A percentile compares a stretch with the other conserved stretches of the same genome.
Evolutionary conservation across 92 coral and sea anemone genomes (phyloP).

Genomic region (Actinostola sp.): DNA sequence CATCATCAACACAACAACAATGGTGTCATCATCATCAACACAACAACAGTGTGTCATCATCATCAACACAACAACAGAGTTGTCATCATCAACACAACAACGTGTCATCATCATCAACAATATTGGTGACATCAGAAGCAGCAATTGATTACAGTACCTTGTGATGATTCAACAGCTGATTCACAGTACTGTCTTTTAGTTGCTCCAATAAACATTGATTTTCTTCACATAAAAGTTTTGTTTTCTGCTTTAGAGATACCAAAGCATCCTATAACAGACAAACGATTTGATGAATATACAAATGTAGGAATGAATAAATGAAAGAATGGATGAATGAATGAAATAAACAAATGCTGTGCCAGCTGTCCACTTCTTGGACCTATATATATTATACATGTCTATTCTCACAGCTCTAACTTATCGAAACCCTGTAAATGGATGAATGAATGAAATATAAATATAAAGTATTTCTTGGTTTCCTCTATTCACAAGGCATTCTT

Average conservation of each 20-base stretch:
- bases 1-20: too few species aligned
- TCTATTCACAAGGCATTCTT: too few species aligned
- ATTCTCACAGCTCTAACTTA: too few species aligned
- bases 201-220: slow-evolving; percentile 83
- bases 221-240: slow-evolving; percentile 81
- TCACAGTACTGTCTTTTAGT: slow-evolving; percentile 66
- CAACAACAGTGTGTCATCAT: too few species aligned
- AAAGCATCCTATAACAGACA: slow-evolving; percentile 70
- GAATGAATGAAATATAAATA: too few species aligned
- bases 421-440: slow-evolving; percentile 1
- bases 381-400: too few species aligned
- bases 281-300: neutral
- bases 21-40: too few species aligned
- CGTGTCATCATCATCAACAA: neutral
- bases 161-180: slow-evolving; percentile 52
- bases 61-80: too few species aligned
- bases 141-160: slow-evolving; percentile 3
- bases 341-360: too few species aligned
- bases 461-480: too few species aligned
- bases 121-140: neutral
- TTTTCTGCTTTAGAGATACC: slow-evolving; percentile 62
- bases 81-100: too few species aligned
- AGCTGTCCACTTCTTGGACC: too few species aligned
- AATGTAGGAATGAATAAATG: neutral
- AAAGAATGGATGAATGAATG: neutral